Base-by-base conservation (phyloP, 2,797 vertebrate genomes). In the Hypotaenidia philippensis region DNA sequence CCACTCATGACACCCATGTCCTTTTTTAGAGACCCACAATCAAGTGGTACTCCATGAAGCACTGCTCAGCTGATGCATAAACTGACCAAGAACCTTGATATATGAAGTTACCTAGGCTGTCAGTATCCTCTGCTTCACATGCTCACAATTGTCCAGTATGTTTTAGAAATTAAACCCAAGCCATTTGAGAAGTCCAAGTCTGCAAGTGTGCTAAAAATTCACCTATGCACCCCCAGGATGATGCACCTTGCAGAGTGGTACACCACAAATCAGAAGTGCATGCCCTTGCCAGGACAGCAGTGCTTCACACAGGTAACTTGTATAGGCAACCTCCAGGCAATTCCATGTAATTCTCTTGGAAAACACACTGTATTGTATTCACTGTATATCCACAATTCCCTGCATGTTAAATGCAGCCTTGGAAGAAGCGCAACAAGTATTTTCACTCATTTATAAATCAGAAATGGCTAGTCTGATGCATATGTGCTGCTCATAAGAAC, bases 401-500 rank as follows among this genome's bases (percentile, higher is more conserved):
- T 6, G 27, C 27, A 40, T 13, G 26, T 47, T 63, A 84, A 81
- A 72, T 26, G 53, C 16, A 80, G 44, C 31, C 68, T 80, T 70
- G 19, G 40, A 85, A 50, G 36, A 89, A 68, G 20, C 9, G 13
- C 34, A 49, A 61, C 29, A 64, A 18, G 4, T 29, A 16, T 85
- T 89, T 87, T 70, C 16, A 11, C 38, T 82, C 44, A 14, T 55
- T 87, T 63, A 44, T 45, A 53, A 49, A 83, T 49, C 40, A 41
- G 26, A 85, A 78, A 47, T 5, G 36, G 32, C 22, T 34, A 5
- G 15, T 41, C n/a, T 50, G 45, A 71, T 22, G 13, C 4, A 10
- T 5, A 14, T 0, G 1, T 45, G 22, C 16, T 56, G 22, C 16
- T 56, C 1, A 0, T 31, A 83, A 60, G 15, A 1, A 5, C 32